Evolutionary conservation across 2,113 vertebrate species (phyloP), one percentile per base, ranked within the genome.

Genomic region (Ophiodon elongatus): DNA sequence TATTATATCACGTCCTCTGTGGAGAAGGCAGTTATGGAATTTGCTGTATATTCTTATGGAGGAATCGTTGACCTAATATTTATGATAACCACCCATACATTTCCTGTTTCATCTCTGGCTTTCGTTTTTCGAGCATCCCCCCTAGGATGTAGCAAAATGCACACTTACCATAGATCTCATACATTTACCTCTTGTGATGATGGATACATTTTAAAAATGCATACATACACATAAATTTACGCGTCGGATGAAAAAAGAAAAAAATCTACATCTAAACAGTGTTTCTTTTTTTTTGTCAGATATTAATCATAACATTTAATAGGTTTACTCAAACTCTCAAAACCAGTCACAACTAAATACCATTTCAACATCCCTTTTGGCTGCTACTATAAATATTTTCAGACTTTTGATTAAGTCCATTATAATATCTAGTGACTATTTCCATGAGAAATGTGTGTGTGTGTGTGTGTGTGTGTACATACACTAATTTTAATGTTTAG

Each of bases 51-150:
- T 69, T 47, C 13, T 47, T 1, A 27, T 9, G n/a, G 8, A 47
- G 14, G n/a, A 23, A 78, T 54, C 13, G 8, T 45, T 64, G 14
- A 52, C 25, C 21, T 57, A 27, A 4, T 17, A 37, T 74, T 45
- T 1, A 60, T 29, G 6, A 66, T 4, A 68, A 17, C 25, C 1
- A 21, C 33, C 25, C 57, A 50, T n/a, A 23, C 4, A 21, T 35
- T 72, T 67, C 56, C 15, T 62, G 52, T 79, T 70, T 72, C 37
- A 70, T 79, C 35, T 66, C 23, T 5, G 1, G 19, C 10, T 54
- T 74, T 35, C 63, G 19, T 25, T 65, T 45, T 63, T 4, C 17
- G 7, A 70, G 29, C 27, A 47, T 47, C 1, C 10, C 10, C 25
- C 31, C 3, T 1, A 29, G n/a, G 4, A 41, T 31, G 45, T 64